phyloP scores from a whole-genome alignment of 2,888 invertebrate species.

The Fragum sueziense region DNA sequence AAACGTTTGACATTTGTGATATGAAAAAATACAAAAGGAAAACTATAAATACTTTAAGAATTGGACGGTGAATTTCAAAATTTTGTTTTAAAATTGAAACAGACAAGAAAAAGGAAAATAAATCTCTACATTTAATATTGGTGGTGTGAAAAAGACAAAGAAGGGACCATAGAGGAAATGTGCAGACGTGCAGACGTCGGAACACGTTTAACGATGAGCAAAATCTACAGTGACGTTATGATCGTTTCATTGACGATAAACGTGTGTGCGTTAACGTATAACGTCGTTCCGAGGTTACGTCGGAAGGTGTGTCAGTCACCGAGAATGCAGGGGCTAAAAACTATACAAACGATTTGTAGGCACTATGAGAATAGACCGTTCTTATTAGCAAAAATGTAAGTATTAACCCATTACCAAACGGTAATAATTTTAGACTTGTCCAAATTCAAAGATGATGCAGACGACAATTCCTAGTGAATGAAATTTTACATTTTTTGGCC shows the following conservation, averaged over 20 bases:
- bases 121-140: no score
- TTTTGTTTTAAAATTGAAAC: no score
- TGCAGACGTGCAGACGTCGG: background rate
- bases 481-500: no score
- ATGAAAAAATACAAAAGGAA: no score
- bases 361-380: slow-evolving; percentile 40
- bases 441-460: no score
- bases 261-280: slow-evolving; percentile 48
- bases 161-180: background rate
- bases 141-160: no score
- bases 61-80: no score
- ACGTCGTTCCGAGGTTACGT: slow-evolving; percentile 38
- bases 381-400: slow-evolving; percentile 54
- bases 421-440: background rate
- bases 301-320: background rate
- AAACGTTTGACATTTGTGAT: no score
- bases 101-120: no score
- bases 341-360: slow-evolving; percentile 25
- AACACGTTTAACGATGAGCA: slow-evolving; percentile 17
- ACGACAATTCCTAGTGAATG: no score
- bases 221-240: slow-evolving; percentile 38
- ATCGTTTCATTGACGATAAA: slow-evolving; percentile 57
- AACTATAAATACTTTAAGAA: no score
- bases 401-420: no score
- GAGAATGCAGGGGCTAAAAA: slow-evolving; percentile 16